These are phyloP conservation scores for Pristionchus pacificus DNA, from an alignment of 1,140 invertebrate species.

Conservation along the genomic window DNA sequence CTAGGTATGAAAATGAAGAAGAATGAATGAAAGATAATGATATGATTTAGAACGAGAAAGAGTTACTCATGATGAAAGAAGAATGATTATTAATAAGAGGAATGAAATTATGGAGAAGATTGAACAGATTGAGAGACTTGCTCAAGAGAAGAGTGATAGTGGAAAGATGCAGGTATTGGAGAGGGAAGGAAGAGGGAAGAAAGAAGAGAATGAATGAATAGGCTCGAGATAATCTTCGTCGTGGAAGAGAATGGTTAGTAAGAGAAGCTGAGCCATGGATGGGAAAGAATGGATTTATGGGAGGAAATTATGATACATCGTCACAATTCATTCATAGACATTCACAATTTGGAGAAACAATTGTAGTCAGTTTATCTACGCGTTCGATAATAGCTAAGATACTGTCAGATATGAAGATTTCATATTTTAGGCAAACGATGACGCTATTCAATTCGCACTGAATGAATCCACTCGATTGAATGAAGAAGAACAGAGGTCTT, in stretches of 20 bases:
- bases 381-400: neutral
- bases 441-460: slow-evolving; percentile 21
- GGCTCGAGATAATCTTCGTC: slow-evolving; percentile 10
- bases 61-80: slow-evolving; percentile 33
- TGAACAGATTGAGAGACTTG: slow-evolving; percentile 43
- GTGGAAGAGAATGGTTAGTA: slow-evolving; percentile 36
- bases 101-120: slow-evolving; percentile 36
- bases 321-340: slow-evolving; percentile 45
- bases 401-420: neutral
- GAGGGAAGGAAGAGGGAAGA: slow-evolving; percentile 22
- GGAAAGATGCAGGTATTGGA: slow-evolving; percentile 11
- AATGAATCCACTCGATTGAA: slow-evolving; percentile 23
- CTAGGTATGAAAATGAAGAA: slow-evolving; percentile 5
- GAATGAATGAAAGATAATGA: neutral
- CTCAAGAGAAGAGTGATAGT: slow-evolving; percentile 28
- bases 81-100: slow-evolving; percentile 27
- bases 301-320: slow-evolving; percentile 28
- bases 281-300: slow-evolving; percentile 39
- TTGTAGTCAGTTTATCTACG: slow-evolving; percentile 36
- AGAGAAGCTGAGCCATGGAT: slow-evolving; percentile 44
- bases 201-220: neutral
- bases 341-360: slow-evolving; percentile 38
- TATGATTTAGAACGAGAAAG: slow-evolving; percentile 17
- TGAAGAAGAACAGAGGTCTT: slow-evolving; percentile 20
- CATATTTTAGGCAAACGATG: slow-evolving; percentile 28